These are phyloP conservation scores for Cladopsammia gracilis DNA, from an alignment of 64 coral and sea anemone genomes.

Conservation along the genomic window DNA sequence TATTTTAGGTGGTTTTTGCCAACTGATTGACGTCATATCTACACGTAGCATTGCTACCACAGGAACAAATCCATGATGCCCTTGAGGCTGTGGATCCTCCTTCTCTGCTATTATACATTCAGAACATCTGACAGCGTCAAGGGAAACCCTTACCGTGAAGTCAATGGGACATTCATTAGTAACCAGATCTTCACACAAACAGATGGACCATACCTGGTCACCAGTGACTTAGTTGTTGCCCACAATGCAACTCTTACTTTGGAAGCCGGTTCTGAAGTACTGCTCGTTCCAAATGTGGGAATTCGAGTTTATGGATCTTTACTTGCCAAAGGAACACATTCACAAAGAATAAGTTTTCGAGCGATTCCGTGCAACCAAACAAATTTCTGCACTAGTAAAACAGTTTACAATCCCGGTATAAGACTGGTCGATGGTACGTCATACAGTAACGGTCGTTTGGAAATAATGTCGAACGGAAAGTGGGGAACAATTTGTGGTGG, in stretches of 20 bases:
- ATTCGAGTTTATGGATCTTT: slow-evolving; percentile 61
- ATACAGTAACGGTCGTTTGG: slow-evolving; percentile 66
- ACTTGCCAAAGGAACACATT: slow-evolving; percentile 53
- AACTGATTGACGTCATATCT: too few relatives aligned
- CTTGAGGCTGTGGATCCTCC: too few relatives aligned
- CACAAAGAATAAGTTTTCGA: slow-evolving; percentile 56
- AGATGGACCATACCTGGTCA: slow-evolving; percentile 78
- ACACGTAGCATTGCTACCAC: too few relatives aligned
- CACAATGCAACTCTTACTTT: slow-evolving; percentile 54
- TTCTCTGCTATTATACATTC: too few relatives aligned
- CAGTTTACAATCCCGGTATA: slow-evolving; percentile 56
- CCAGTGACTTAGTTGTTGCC: slow-evolving; percentile 49
- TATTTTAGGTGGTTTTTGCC: too few relatives aligned
- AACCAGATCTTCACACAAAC: not conserved
- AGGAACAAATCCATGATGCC: too few relatives aligned
- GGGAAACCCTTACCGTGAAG: too few relatives aligned
- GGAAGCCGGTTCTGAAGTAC: slow-evolving; percentile 57
- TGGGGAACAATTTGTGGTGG: slow-evolving; percentile 69
- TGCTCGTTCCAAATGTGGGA: slow-evolving; percentile 47
- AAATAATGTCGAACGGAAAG: slow-evolving; percentile 56
- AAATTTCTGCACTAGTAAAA: slow-evolving; percentile 1
- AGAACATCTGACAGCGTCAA: too few relatives aligned
- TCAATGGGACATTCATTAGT: slow-evolving; percentile 11
- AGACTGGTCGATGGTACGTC: slow-evolving; percentile 68
- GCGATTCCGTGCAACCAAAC: slow-evolving; percentile 47